A percentile compares a stretch with the other conserved stretches of the same genome.
These are phyloP conservation scores for Lasiommata megera DNA, from an alignment of 2,888 invertebrate genomes.

Conservation along the genomic window DNA sequence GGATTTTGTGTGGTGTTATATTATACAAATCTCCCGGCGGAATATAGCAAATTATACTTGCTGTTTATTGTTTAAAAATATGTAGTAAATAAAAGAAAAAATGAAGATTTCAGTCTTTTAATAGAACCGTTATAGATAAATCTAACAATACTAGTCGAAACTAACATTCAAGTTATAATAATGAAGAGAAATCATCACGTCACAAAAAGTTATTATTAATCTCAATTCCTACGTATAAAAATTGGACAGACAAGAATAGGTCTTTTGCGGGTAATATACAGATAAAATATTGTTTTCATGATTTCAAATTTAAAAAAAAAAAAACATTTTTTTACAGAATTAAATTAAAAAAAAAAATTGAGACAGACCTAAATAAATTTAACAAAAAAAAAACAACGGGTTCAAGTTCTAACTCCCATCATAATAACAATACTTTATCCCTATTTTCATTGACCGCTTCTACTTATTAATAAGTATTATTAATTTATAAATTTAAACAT, in stretches of 20 bases:
- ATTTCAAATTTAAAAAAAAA: neutral
- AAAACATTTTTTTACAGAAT: too few species aligned
- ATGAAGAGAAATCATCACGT: slow-evolving; percentile 18
- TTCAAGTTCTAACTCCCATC: too few species aligned
- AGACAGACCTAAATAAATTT: neutral
- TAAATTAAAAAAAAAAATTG: too few species aligned
- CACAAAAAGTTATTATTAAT: slow-evolving; percentile 23
- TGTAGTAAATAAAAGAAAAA: too few species aligned
- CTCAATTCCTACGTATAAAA: slow-evolving; percentile 31
- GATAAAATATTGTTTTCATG: slow-evolving; percentile 5
- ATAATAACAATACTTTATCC: neutral
- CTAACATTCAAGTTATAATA: slow-evolving; percentile 38
- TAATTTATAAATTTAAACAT: slow-evolving; percentile 6
- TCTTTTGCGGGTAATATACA: slow-evolving; percentile 3
- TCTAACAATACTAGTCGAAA: slow-evolving; percentile 59
- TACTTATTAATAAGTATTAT: neutral
- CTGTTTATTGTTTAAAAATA: too few species aligned
- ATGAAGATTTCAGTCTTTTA: slow-evolving; percentile 75
- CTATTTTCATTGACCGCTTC: neutral
- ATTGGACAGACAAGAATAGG: slow-evolving; percentile 30
- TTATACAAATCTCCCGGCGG: too few species aligned
- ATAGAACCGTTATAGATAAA: slow-evolving; percentile 66
- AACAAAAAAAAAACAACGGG: too few species aligned
- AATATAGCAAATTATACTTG: too few species aligned
- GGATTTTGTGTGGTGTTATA: too few species aligned